Conservation (phyloP, 2,113 vertebrate genomes). For the Cranoglanis bouderius region DNA sequence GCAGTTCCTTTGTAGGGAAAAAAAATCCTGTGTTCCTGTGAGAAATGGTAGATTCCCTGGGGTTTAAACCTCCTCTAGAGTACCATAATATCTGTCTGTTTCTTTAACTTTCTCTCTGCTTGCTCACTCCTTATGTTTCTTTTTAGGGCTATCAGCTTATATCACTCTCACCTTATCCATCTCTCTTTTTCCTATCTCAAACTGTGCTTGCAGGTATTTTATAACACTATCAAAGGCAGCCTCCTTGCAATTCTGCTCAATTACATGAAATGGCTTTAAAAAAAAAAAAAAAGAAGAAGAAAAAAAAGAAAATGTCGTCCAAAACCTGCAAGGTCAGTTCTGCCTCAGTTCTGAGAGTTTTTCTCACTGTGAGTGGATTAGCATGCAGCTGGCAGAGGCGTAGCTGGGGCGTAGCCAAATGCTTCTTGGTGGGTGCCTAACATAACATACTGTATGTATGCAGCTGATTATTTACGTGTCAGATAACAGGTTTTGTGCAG, state of each 20-base stretch:
- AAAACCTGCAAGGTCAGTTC: constrained; percentile 62
- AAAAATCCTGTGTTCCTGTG: neutral
- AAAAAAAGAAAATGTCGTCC: constrained; percentile 60
- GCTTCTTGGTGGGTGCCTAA: constrained; percentile 2
- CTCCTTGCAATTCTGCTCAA: constrained; percentile 41
- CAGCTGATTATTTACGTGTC: neutral
- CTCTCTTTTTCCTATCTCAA: constrained; percentile 31
- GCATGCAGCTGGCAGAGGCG: constrained; percentile 47
- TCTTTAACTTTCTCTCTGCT: constrained; percentile 14
- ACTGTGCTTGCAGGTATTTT: constrained; percentile 38
- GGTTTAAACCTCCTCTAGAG: neutral
- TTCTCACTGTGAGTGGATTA: constrained; percentile 63
- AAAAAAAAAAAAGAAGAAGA: constrained; percentile 61
- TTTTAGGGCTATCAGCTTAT: neutral
- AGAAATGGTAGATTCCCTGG: constrained; percentile 2
- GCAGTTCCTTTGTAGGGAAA: neutral
- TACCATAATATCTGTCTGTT: constrained; percentile 20
- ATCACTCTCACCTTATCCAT: neutral
- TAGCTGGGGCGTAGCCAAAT: constrained; percentile 39
- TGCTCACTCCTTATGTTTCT: neutral
- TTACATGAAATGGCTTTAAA: constrained; percentile 55
- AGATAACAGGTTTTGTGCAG: neutral
- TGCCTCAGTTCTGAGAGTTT: constrained; percentile 53
- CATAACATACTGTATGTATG: neutral
- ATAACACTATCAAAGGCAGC: constrained; percentile 37